Evolutionary conservation across 2,888 invertebrate genomes (phyloP).

Genomic region (Phoronis australis): DNA sequence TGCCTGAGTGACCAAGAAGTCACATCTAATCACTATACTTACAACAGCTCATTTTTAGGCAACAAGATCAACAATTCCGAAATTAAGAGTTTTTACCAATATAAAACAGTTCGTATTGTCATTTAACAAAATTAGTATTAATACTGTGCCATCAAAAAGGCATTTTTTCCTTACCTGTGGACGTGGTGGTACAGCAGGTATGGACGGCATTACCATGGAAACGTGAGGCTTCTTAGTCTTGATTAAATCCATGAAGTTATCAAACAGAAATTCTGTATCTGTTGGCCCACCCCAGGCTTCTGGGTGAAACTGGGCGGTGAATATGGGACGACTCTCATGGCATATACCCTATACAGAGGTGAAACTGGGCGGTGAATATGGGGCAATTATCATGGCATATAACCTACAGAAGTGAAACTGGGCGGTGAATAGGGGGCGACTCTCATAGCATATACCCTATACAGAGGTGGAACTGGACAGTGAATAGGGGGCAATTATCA

Average conservation of each 20-base stretch:
- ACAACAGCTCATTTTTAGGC: no score
- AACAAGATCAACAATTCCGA: no score
- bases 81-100: no score
- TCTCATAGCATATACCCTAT: conserved; percentile 7
- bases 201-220: conserved; percentile 5
- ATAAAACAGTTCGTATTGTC: no score
- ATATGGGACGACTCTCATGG: conserved; percentile 32
- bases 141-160: no score
- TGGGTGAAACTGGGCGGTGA: conserved; percentile 44
- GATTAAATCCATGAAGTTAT: conserved; percentile 34
- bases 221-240: conserved; percentile 15
- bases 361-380: conserved; percentile 25
- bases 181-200: not conserved
- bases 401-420: conserved; percentile 19
- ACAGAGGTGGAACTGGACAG: not conserved
- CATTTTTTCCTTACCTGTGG: no score
- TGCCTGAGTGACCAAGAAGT: no score
- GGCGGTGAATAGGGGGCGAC: conserved; percentile 1
- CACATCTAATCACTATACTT: no score
- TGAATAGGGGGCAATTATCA: not conserved
- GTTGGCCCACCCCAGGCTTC: conserved; percentile 44
- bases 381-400: conserved; percentile 31
- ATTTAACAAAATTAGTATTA: no score
- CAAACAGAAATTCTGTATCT: conserved; percentile 42
- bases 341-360: conserved; percentile 27